phyloP scores from a whole-genome alignment of 2,113 vertebrate species.

The Turnix velox region DNA sequence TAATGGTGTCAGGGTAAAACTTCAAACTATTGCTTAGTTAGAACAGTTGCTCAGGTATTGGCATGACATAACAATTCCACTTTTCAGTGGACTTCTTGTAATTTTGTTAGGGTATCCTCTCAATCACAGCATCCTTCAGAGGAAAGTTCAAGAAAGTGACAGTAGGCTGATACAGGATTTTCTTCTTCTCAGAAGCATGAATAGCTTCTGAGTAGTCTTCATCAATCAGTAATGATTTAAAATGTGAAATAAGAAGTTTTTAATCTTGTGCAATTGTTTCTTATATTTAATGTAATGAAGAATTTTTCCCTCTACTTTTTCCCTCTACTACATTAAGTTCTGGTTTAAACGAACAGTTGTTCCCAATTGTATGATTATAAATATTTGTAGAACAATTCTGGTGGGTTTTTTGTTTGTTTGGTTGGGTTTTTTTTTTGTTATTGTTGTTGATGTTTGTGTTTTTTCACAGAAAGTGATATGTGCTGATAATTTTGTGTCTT shows the following conservation, averaged over 20 bases:
- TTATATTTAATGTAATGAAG: neutral
- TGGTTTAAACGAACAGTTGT: conserved; percentile 38
- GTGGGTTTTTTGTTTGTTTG: too few relatives aligned
- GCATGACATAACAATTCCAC: neutral
- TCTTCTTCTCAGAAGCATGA: neutral
- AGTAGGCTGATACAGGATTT: neutral
- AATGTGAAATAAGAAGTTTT: neutral
- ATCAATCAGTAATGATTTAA: neutral
- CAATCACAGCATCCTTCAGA: neutral
- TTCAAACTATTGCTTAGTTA: neutral
- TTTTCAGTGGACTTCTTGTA: neutral
- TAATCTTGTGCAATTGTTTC: neutral
- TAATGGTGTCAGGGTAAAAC: neutral
- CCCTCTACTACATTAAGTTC: neutral
- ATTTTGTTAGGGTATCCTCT: neutral
- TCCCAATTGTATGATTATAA: conserved; percentile 39
- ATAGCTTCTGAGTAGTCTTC: neutral
- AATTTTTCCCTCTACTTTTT: neutral
- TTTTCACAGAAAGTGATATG: conserved; percentile 24
- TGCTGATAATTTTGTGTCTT: conserved; percentile 47
- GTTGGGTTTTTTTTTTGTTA: too few relatives aligned
- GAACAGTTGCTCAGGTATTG: neutral
- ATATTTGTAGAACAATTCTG: conserved; percentile 57
- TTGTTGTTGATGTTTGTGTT: too few relatives aligned
- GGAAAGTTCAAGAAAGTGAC: neutral